phyloP scores from a whole-genome alignment of 2,113 vertebrate genomes.

The Fulmarus glacialis region DNA sequence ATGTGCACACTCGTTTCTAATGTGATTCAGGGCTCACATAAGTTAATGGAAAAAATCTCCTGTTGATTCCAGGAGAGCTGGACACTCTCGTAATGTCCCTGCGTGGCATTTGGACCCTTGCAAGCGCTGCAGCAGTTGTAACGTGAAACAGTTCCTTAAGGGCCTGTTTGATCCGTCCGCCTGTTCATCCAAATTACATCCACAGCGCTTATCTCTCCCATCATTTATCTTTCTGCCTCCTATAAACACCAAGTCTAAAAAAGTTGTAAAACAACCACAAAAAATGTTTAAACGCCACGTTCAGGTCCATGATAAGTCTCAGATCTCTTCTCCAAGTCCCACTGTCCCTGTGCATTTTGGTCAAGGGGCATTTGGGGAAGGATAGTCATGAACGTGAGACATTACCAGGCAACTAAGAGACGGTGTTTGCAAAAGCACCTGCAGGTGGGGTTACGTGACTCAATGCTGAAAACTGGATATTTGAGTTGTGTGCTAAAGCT shows the following conservation, averaged over 20 bases:
- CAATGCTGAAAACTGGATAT: background rate
- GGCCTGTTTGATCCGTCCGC: background rate
- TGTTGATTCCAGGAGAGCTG: background rate
- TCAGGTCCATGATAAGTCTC: background rate
- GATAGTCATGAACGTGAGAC: background rate
- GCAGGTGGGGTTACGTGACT: background rate
- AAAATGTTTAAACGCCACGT: fast-evolving
- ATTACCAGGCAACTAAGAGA: background rate
- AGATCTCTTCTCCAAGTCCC: background rate
- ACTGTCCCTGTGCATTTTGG: too few relatives aligned
- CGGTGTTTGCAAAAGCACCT: background rate
- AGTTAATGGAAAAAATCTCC: background rate
- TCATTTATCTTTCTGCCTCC: background rate
- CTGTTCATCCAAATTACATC: background rate
- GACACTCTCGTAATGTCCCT: background rate
- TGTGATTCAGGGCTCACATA: fast-evolving
- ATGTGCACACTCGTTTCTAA: fast-evolving
- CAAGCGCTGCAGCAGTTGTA: background rate
- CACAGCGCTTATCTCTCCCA: background rate
- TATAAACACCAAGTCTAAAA: background rate
- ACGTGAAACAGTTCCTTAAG: background rate
- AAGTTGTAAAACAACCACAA: background rate
- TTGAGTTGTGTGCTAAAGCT: background rate
- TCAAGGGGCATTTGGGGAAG: background rate
- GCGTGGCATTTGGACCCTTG: background rate